Evolutionary conservation across 1,140 invertebrate genomes (phyloP).

Genomic region (Diabrotica virgifera): DNA sequence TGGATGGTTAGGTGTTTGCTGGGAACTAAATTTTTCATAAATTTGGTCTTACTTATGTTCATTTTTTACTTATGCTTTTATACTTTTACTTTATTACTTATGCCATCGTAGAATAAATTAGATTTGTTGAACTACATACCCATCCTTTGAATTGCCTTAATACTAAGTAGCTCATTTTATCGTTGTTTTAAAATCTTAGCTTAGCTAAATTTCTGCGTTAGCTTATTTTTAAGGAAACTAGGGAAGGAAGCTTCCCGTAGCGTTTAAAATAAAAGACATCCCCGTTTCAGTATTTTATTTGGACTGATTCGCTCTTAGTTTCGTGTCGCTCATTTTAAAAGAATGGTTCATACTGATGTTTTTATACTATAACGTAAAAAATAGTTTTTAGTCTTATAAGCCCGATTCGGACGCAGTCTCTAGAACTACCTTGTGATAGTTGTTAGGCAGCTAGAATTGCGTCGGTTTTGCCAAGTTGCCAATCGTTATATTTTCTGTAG

Average conservation of each 20-base stretch:
- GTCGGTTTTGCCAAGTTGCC: conserved; percentile 12
- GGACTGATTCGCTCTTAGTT: conserved; percentile 38
- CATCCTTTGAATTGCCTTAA: too few species aligned
- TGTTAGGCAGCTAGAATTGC: conserved; percentile 30
- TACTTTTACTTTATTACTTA: too few species aligned
- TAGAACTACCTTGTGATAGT: conserved; percentile 41
- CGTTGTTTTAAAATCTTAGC: too few species aligned
- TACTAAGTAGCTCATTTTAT: too few species aligned
- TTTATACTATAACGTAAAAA: conserved; percentile 28
- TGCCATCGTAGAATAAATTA: too few species aligned
- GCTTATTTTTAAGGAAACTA: conserved; percentile 6
- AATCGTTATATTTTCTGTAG: neutral
- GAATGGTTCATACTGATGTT: conserved; percentile 36
- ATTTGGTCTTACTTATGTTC: too few species aligned
- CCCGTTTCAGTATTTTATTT: neutral
- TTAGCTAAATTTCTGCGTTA: too few species aligned
- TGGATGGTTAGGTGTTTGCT: too few species aligned
- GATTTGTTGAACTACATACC: too few species aligned
- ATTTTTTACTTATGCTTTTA: too few species aligned
- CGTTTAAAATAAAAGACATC: neutral
- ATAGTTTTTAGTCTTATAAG: conserved; percentile 16
- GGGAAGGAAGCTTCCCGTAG: neutral
- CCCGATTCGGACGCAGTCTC: conserved; percentile 24
- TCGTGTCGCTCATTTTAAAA: conserved; percentile 38
- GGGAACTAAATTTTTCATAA: too few species aligned